These are phyloP conservation scores for Harmothoe impar DNA, from an alignment of 2,888 invertebrate genomes.

Conservation along the genomic window DNA sequence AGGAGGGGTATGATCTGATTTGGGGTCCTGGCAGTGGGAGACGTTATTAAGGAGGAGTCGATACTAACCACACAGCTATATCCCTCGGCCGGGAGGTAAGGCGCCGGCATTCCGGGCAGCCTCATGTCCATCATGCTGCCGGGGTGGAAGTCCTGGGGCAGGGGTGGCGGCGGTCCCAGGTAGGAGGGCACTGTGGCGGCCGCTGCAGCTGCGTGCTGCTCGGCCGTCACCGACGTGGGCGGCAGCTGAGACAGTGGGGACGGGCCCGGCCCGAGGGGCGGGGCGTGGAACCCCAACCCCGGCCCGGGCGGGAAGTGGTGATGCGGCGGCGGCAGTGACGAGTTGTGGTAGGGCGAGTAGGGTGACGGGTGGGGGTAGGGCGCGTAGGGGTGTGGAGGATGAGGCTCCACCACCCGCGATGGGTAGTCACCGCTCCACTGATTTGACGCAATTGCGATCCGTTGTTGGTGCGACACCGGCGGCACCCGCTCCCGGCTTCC, in stretches of 20 bases:
- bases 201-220: neutral
- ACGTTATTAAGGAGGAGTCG: neutral
- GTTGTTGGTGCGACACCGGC: conserved; percentile 39
- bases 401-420: conserved; percentile 53
- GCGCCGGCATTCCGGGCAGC: conserved; percentile 60
- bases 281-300: conserved; percentile 52
- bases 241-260: neutral
- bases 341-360: conserved; percentile 54
- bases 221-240: conserved; percentile 46
- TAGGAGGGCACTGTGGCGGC: neutral
- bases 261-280: conserved; percentile 55
- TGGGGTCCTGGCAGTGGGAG: neutral
- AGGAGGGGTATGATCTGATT: too few species aligned
- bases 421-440: conserved; percentile 54
- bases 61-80: conserved; percentile 59
- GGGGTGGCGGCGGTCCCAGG: conserved; percentile 26
- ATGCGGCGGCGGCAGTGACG: conserved; percentile 56
- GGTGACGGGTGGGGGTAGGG: conserved; percentile 62
- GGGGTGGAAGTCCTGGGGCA: conserved; percentile 51
- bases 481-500: conserved; percentile 1
- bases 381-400: conserved; percentile 59
- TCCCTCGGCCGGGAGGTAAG: conserved; percentile 62
- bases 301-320: conserved; percentile 55
- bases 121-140: conserved; percentile 64
- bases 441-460: conserved; percentile 58